Base-by-base conservation (phyloP, 2,797 vertebrate genomes). In the Mormyrops attenuatus region DNA sequence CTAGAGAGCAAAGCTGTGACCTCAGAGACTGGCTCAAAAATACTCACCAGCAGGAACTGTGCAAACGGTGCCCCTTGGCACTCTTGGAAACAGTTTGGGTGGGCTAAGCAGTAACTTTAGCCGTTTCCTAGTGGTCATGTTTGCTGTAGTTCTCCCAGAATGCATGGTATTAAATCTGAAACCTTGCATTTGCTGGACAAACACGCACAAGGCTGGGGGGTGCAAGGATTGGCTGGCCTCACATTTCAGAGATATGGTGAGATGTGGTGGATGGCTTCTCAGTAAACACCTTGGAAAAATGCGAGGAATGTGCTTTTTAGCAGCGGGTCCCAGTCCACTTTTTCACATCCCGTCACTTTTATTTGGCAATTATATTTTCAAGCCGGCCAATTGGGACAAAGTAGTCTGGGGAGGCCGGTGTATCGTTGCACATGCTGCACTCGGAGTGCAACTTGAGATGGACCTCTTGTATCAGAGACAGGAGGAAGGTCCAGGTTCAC, bases 131-230 rank as follows among this genome's bases (percentile, higher is more conserved):
- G 82, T 53, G 91, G 91, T 92, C 93, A 85, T 92, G 92, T 92
- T 93, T 92, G 94, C 80, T 89, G 89, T 87, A 82, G 90, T 90
- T 89, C 57, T 69, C 50, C 84, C 94, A 87, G 90, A 92, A 91
- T 93, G 91, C 93, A 87, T 94, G 93, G 94, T 95, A 95, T 95
- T 94, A 95, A 93, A 95, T 95, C 92, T 92, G 92, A 95, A 95
- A 95, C 93, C 93, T 94, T 94, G 93, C 94, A 93, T 92, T 89
- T 91, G 92, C 94, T 93, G 94, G 88, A 92, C 91, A 92, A 92
- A 92, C 88, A 90, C 90, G 93, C 69, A 53, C 2, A 3, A 66
- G 57, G 89, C 47, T 91, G 89, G 5, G 49, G 92, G 93, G 93
- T 94, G 92, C 94, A 94, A 90, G 69, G 85, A 66, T 87, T 26